These are phyloP conservation scores for Eriosoma lanigerum DNA, from an alignment of 1,140 invertebrate species.

Conservation along the genomic window DNA sequence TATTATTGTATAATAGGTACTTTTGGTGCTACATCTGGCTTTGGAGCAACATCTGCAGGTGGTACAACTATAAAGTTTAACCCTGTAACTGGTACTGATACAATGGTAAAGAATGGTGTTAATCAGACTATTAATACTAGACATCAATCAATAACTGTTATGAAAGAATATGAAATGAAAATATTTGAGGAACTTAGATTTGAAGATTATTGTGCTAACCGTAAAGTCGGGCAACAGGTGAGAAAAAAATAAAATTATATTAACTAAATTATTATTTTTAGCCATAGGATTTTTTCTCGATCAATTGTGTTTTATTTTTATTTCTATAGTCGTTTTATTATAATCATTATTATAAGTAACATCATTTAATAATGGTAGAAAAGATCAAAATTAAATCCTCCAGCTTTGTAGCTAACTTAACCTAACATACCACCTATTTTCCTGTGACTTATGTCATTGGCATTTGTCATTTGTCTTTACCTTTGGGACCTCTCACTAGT, in stretches of 20 bases:
- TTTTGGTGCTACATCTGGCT: conserved; percentile 58
- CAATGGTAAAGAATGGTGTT: conserved; percentile 84
- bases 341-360: too few species aligned
- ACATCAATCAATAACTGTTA: conserved; percentile 94
- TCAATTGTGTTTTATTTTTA: too few species aligned
- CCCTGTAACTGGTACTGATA: conserved; percentile 83
- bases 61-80: conserved; percentile 84
- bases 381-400: too few species aligned
- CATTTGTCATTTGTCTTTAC: too few species aligned
- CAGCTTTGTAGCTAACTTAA: too few species aligned
- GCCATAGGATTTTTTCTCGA: too few species aligned
- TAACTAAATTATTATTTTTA: too few species aligned
- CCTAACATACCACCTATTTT: too few species aligned
- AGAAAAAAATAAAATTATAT: conserved; percentile 52
- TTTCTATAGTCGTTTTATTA: too few species aligned
- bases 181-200: conserved; percentile 89
- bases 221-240: conserved; percentile 71
- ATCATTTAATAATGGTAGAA: too few species aligned
- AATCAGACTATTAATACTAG: conserved; percentile 82
- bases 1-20: conserved; percentile 39
- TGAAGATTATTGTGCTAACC: conserved; percentile 88
- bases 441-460: too few species aligned
- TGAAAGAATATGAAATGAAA: conserved; percentile 97
- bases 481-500: too few species aligned
- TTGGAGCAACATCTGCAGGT: conserved; percentile 62